Conservation (phyloP, 2,113 vertebrate genomes). For the Oryzias woworae region DNA sequence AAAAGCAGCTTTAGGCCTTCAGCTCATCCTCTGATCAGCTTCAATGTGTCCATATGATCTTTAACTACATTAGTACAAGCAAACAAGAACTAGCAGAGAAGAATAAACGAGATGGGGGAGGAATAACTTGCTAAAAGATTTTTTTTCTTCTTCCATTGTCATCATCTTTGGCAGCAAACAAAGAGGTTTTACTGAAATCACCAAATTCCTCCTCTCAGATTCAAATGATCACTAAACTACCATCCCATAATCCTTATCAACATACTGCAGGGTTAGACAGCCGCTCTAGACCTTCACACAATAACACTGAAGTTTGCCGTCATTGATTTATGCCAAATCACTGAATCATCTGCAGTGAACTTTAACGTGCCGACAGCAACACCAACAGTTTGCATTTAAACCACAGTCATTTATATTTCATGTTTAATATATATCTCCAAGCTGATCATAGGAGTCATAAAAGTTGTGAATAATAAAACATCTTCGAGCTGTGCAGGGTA, state of each 20-base stretch:
- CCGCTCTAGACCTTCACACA: conserved; percentile 35
- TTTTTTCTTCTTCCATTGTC: conserved; percentile 1
- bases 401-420: conserved; percentile 56
- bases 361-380: conserved; percentile 33
- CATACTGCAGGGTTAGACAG: conserved; percentile 30
- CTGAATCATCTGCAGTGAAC: conserved; percentile 46
- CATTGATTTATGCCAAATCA: conserved; percentile 37
- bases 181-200: too few relatives aligned
- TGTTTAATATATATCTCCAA: conserved; percentile 52
- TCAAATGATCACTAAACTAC: conserved; percentile 34
- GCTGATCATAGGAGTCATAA: conserved; percentile 39
- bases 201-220: conserved; percentile 1
- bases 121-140: background rate
- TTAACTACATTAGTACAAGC: conserved; percentile 47
- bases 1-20: conserved; percentile 69
- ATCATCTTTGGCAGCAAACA: background rate
- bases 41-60: conserved; percentile 65
- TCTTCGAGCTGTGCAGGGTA: conserved; percentile 35
- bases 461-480: conserved; percentile 50
- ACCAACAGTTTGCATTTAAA: conserved; percentile 31
- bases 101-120: conserved; percentile 8
- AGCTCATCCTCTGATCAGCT: conserved; percentile 65
- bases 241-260: conserved; percentile 56
- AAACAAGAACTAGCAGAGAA: conserved; percentile 26
- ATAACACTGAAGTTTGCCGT: conserved; percentile 6